Conservation (phyloP, 1,140 invertebrate species). For the Pseudobourletiella spinata region DNA sequence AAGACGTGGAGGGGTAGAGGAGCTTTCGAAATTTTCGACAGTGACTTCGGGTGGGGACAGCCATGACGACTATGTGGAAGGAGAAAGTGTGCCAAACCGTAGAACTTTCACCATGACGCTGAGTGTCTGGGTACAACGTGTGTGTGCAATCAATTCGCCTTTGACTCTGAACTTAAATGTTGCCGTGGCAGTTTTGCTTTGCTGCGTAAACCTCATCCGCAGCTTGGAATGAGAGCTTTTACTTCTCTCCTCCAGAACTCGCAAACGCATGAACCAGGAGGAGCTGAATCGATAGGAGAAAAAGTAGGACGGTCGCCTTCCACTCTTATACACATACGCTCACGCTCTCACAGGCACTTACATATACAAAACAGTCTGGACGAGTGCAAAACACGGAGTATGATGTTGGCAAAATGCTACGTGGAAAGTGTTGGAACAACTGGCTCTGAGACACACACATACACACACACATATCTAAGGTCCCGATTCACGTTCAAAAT, state of each 20-base stretch:
- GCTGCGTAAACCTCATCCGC: not conserved
- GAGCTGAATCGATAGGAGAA: slow-evolving; percentile 13
- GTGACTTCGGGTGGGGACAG: not conserved
- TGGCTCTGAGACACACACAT: too few species aligned
- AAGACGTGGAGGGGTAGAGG: not conserved
- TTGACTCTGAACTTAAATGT: not conserved
- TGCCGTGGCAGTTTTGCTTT: too few species aligned
- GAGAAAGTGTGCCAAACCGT: slow-evolving; percentile 1
- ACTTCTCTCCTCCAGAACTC: too few species aligned
- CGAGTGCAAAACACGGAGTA: too few species aligned
- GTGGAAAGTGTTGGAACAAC: too few species aligned
- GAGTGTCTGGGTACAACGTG: not conserved
- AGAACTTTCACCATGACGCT: slow-evolving; percentile 3
- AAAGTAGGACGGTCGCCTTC: slow-evolving; percentile 19
- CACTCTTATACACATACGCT: too few species aligned
- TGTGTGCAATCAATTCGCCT: not conserved
- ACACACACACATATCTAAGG: too few species aligned
- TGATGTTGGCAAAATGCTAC: too few species aligned
- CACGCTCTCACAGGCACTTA: too few species aligned
- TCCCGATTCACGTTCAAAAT: too few species aligned
- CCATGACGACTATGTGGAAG: not conserved
- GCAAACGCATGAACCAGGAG: too few species aligned
- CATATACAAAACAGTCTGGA: too few species aligned
- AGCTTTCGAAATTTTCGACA: not conserved
- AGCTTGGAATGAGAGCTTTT: not conserved